Evolutionary conservation across 1,140 invertebrate species (phyloP), one percentile per base, ranked within the genome.

Genomic region (Philaenus spumarius): DNA sequence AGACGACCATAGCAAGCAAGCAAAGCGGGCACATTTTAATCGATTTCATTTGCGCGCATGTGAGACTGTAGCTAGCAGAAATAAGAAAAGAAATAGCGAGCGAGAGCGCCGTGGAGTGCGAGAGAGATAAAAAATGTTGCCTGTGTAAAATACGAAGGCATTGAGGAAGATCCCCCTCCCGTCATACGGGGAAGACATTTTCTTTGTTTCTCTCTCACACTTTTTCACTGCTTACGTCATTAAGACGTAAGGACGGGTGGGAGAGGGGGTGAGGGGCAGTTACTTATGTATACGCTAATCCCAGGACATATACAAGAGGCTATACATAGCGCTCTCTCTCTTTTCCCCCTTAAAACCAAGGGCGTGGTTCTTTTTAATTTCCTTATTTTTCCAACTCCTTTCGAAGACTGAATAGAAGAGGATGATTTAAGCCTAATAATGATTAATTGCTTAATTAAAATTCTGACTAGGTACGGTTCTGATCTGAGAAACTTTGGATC

Each of bases 11-110:
- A 30, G 52, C 22, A 3, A 23, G 46, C 30, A 40, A 50, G 56
- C 56, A 55, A 55, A 55, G 54, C 54, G 30, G 52, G 51, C 59
- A 59, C 60, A 62, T 62, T 62, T 62, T 62, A 62, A 62, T 62
- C 60, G 60, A 62, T 62, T 62, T 62, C 60, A 62, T 62, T 60
- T 62, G 58, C 58, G 61, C 58, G 61, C 58, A 59, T 65, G 61
- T 63, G 60, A 62, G 58, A 62, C 60, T 61, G 60, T 61, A 61
- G 60, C 60, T 52, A 53, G 37, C 43, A 55, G 55, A 52, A 58
- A 55, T 56, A 55, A 61, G 53, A 61, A 53, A 61, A 61, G 60
- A 61, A 61, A 61, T 54, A 57, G 46, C 19, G 60, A 61, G 45
- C 54, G 59, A 19, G 45, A 51, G 55, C 5, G 55, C 19, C 55